Evolutionary conservation across 1,140 invertebrate species (phyloP), one percentile per base, ranked within the genome.

Genomic region (Lethrus apterus): DNA sequence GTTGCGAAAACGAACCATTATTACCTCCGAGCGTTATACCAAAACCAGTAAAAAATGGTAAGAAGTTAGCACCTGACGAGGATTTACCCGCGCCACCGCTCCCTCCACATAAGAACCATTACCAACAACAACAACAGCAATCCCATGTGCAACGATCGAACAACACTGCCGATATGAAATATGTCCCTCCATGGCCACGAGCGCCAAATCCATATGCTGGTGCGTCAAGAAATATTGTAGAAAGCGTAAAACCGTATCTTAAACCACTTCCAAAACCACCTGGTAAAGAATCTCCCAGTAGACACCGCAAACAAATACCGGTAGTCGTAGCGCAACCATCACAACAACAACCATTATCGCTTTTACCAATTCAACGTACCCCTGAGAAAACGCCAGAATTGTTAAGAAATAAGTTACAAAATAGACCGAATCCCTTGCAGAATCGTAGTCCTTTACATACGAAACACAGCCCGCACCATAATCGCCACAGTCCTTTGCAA

Each of bases 1-100:
- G 73, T 40, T 73, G 73, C 41, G 81, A 84, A 65, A 79, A 73
- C 58, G 81, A 84, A 63, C 81, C 81, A 13, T 64, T 83, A 19
- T 66, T 83, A 45, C 80, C 80, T 33, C 56, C 68, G 20, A 70
- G 70, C 72, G 19, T 43, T 19, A 9, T 30, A 24, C 40, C 40
- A 11, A 42, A 48, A 19, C 38, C 40, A 14, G 9, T 34, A 20
- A 32, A 32, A 34, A 54, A 54, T 29, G 42, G 42, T n/a, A 61
- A 60, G 38, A 50, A 48, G 29, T 29, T 47, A 20, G 8, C 67
- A 64, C 31, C 67, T 69, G 65, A 71, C 70, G 63, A 70, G 56
- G 58, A 71, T 72, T 54, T 71, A 69, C 54, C 73, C 2, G 72
- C 73, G 9, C 74, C 75, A 1, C 75, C 74, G 2, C 57, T 70